Base-by-base conservation (phyloP, 2,797 vertebrate genomes). In the Lepilemur septentrionalis region DNA sequence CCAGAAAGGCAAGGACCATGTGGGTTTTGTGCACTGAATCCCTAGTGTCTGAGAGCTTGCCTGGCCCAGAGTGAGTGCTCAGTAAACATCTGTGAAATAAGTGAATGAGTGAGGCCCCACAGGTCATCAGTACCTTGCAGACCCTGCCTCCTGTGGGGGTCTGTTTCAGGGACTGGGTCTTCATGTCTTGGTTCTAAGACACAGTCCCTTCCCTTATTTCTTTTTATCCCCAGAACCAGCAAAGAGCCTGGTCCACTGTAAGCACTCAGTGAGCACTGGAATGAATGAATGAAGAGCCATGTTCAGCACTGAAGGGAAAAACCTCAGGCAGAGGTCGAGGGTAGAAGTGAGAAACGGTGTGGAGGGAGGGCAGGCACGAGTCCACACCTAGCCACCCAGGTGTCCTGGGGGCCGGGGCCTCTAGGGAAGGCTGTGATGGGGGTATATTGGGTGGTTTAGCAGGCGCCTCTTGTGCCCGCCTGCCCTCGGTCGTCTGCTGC, bases 151-250 rank as follows among this genome's bases (percentile, higher is more conserved):
- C 76, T 43, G 2, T 5, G 18, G 18, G 2, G 0, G 14, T 95
- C 72, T 84, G 70, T 61, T 61, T 52, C 59, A 55, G 32, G 38
- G 4, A 50, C n/a, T 10, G 1, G 6, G 10, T 41, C 76, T 75
- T 92, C 65, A 11, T 22, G 25, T 59, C 59, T 55, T 63, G 23
- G 67, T 50, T 75, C 52, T 70, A 70, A 92, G 50, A 72, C 22
- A 8, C 1, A 57, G 23, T n/a, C 13, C 41, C 18, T 57, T 76
- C 13, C 4, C 12, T 83, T 76, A 43, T 61, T 41, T 32, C 70
- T 87, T 85, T 86, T 78, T 48, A 93, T 84, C 12, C 22, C 67
- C 9, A 61, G 38, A 15, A 38, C 28, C 50, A 43, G n/a, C 65
- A 50, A 69, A 83, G 70, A 79, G 41, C 12, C 80, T 87, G 43